These are phyloP conservation scores for Corythoichthys haematopterus DNA, from an alignment of 2,113 vertebrate genomes.

Conservation along the genomic window DNA sequence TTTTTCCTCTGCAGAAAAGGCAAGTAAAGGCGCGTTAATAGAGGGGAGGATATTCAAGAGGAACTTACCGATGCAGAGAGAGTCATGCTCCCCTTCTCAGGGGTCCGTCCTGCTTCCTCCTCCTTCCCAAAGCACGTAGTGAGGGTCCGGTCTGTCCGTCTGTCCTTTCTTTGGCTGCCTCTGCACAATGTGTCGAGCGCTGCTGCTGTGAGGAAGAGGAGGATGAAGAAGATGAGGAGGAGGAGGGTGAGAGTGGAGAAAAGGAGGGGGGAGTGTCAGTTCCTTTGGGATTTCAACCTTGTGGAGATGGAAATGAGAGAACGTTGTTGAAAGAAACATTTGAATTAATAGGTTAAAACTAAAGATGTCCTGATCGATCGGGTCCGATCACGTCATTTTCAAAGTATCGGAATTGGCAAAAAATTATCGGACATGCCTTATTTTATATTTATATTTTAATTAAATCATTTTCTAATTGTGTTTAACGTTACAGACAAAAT, in stretches of 20 bases:
- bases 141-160: slow-evolving; percentile 25
- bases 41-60: slow-evolving; percentile 21
- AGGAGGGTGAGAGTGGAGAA: slow-evolving; percentile 15
- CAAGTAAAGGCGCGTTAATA: slow-evolving; percentile 25
- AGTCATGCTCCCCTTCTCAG: slow-evolving; percentile 26
- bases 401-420: too few species aligned
- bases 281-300: slow-evolving; percentile 44
- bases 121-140: neutral
- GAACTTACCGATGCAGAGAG: slow-evolving; percentile 55
- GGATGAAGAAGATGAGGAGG: slow-evolving; percentile 15
- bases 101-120: neutral
- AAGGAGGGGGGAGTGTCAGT: slow-evolving; percentile 19
- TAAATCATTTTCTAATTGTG: too few species aligned
- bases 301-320: slow-evolving; percentile 26
- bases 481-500: too few species aligned
- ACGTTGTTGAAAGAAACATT: neutral
- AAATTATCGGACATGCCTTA: too few species aligned
- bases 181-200: slow-evolving; percentile 46
- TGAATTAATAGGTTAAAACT: too few species aligned
- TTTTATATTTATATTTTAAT: too few species aligned
- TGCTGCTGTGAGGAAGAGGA: slow-evolving; percentile 49
- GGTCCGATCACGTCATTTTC: too few species aligned
- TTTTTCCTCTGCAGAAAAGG: neutral
- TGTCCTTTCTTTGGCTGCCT: slow-evolving; percentile 32
- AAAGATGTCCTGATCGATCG: too few species aligned